Base-by-base conservation (phyloP, 1,140 invertebrate species). In the Diabrotica virgifera region DNA sequence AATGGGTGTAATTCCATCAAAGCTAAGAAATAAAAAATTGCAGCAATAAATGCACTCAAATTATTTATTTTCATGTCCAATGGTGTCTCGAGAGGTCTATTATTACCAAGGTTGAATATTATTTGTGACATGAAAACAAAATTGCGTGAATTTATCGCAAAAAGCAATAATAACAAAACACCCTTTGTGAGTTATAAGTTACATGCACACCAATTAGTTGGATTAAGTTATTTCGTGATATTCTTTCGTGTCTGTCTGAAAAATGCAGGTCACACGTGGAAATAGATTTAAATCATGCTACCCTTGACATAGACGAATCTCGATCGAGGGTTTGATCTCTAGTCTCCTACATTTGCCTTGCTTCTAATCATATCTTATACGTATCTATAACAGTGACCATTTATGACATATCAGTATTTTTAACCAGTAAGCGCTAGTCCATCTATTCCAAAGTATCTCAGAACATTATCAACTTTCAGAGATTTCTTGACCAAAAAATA, bases 51-150 rank as follows among this genome's bases (percentile, higher is more conserved):
- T 46, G n/a, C 40, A 46, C 40, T 46, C 40, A 46, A 46, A 46
- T 46, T 46, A 46, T 46, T 46, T 46, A 10, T n/a, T 46, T 46
- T 46, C 40, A 46, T 46, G 40, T 46, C n/a, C 40, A n/a, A 10
- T 10, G 8, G 3, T 8, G 8, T 46, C 40, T n/a, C 40, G 5
- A 46, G 40, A 46, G 40, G n/a, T 46, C 40, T 46, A 46, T 46
- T 46, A 46, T 46, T 8, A n/a, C 40, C 8, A 46, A 46, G 40
- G 40, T 46, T 46, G 40, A 46, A 10, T 46, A 46, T 46, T 46
- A 46, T 46, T 46, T 46, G 40, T 46, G 40, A 46, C 40, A 46
- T 46, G 40, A 46, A 46, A 46, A 46, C 40, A 46, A 46, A 46
- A 46, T 46, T 46, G 40, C 40, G 40, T 46, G 40, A 46, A 46